Evolutionary conservation across 2,888 invertebrate species (phyloP).

Genomic region (Clunio marinus): DNA sequence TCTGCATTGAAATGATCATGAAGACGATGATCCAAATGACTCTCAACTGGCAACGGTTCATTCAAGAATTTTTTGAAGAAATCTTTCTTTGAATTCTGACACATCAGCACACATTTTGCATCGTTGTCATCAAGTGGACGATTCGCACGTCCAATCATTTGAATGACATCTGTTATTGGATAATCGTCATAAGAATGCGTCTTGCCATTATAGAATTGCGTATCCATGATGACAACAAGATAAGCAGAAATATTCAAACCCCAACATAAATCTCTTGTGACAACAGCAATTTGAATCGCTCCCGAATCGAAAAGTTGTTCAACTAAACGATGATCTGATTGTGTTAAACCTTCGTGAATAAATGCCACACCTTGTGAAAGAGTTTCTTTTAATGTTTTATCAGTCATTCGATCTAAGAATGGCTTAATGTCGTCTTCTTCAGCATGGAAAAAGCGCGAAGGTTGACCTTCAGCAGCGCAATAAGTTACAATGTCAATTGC

Average conservation of each 20-base stretch:
- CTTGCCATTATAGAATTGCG: conserved; percentile 85
- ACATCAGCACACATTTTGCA: conserved; percentile 92
- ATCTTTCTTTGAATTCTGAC: conserved; percentile 95
- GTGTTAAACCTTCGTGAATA: conserved; percentile 88
- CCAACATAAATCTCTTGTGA: conserved; percentile 89
- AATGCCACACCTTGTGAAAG: conserved; percentile 94
- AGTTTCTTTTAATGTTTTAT: conserved; percentile 88
- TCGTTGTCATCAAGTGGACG: conserved; percentile 87
- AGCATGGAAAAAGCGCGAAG: conserved; percentile 85
- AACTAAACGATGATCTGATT: conserved; percentile 81
- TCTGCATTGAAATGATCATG: conserved; percentile 99
- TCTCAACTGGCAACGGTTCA: conserved; percentile 95
- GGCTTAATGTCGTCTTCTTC: conserved; percentile 81
- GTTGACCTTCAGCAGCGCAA: conserved; percentile 82
- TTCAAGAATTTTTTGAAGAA: conserved; percentile 98
- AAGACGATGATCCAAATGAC: conserved; percentile 93
- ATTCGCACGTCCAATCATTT: conserved; percentile 97
- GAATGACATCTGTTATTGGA: conserved; percentile 92
- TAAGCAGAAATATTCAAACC: conserved; percentile 85
- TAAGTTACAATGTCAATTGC: conserved; percentile 94
- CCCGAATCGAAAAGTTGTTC: conserved; percentile 91
- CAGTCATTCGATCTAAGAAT: conserved; percentile 80
- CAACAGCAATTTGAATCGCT: conserved; percentile 89
- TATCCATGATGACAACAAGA: conserved; percentile 95
- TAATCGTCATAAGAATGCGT: conserved; percentile 92